phyloP scores from a whole-genome alignment of 2,888 invertebrate genomes.

The Melanostoma scalare region DNA sequence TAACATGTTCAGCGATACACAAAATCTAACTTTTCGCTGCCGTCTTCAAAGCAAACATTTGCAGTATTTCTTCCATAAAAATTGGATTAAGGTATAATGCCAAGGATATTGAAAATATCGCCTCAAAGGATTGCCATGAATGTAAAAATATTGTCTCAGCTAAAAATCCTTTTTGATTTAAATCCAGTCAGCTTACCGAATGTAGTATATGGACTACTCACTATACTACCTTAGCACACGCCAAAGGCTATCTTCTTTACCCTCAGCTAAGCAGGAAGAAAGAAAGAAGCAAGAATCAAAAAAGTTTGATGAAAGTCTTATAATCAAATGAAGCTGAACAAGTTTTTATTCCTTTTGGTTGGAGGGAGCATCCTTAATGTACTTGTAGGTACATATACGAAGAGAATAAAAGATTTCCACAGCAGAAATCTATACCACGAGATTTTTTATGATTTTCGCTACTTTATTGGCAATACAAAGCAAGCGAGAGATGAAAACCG shows the following conservation, averaged over 20 bases:
- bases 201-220: background rate
- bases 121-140: conserved; percentile 7
- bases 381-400: background rate
- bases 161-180: conserved; percentile 18
- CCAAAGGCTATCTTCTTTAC: background rate
- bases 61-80: background rate
- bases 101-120: conserved; percentile 21
- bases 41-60: background rate
- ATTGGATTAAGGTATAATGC: conserved; percentile 1
- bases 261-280: background rate
- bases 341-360: conserved; percentile 6
- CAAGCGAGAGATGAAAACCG: conserved; percentile 9
- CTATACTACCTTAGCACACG: conserved; percentile 11
- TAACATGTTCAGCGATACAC: too few species aligned
- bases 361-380: conserved; percentile 10
- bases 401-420: conserved; percentile 23
- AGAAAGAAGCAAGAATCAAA: conserved; percentile 23
- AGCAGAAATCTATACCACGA: conserved; percentile 57
- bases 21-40: too few species aligned
- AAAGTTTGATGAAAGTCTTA: conserved; percentile 63
- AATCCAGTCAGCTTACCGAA: conserved; percentile 7
- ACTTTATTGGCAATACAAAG: conserved; percentile 53
- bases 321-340: conserved; percentile 63
- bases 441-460: conserved; percentile 65
- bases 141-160: conserved; percentile 21